These are phyloP conservation scores for Eriocheir sinensis DNA, from an alignment of 1,140 invertebrate species.

Conservation along the genomic window DNA sequence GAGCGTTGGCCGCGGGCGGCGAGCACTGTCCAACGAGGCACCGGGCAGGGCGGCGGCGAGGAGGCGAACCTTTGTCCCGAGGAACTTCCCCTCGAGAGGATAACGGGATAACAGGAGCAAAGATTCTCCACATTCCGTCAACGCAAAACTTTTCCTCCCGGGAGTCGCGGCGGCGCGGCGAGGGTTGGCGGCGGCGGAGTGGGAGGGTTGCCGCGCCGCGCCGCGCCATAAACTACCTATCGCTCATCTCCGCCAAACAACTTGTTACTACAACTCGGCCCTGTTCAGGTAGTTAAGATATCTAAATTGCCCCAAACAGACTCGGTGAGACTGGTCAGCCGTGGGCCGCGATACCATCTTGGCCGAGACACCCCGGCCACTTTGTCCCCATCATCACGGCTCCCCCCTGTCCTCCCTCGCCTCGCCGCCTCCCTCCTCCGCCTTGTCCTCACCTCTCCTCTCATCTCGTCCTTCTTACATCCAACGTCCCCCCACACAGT, in stretches of 20 bases:
- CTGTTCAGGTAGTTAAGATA: conserved; percentile 77
- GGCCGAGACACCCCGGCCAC: conserved; percentile 60
- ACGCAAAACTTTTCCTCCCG: conserved; percentile 47
- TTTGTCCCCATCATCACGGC: conserved; percentile 74
- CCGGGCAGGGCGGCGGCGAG: conserved; percentile 59
- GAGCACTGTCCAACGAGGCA: conserved; percentile 54
- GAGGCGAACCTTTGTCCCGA: conserved; percentile 70
- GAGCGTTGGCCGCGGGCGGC: conserved; percentile 46
- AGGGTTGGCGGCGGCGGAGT: not conserved
- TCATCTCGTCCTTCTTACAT: not conserved
- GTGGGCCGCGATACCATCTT: conserved; percentile 69
- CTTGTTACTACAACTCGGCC: conserved; percentile 77
- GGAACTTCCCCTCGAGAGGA: conserved; percentile 64
- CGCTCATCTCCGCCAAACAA: conserved; percentile 74
- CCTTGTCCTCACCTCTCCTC: not conserved
- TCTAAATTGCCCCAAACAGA: conserved; percentile 77
- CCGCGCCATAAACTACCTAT: conserved; percentile 74
- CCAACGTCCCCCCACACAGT: not conserved
- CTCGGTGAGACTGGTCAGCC: conserved; percentile 72
- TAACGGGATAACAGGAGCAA: conserved; percentile 69
- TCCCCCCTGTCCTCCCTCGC: conserved; percentile 30
- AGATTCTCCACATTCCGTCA: conserved; percentile 54
- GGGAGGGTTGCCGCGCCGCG: not conserved
- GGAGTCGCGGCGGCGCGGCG: not conserved
- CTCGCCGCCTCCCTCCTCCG: not conserved